Percentiles rank a stretch among this genome's conserved stretches.
phyloP scores from a whole-genome alignment of 2,888 invertebrate genomes.

The Cyclophora punctaria region DNA sequence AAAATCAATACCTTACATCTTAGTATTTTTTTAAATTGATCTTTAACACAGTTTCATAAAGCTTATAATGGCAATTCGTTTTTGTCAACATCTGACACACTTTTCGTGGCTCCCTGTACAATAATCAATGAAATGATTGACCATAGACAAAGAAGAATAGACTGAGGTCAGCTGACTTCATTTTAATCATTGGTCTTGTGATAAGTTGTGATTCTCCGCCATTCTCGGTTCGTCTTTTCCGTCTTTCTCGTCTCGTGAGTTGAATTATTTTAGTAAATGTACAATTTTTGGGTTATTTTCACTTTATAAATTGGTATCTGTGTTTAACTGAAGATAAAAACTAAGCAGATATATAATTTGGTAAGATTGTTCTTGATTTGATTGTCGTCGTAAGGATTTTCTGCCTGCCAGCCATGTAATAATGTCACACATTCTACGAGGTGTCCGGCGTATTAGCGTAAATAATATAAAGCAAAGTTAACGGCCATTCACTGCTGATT shows the following conservation, averaged over 20 bases:
- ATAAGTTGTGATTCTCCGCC: constrained; percentile 72
- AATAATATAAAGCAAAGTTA: neutral
- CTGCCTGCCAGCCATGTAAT: constrained; percentile 24
- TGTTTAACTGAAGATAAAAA: constrained; percentile 34
- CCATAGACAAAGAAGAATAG: constrained; percentile 56
- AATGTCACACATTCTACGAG: constrained; percentile 28
- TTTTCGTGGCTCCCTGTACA: constrained; percentile 3
- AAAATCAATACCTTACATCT: no score
- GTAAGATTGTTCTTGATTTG: constrained; percentile 43
- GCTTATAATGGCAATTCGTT: no score
- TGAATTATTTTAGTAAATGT: constrained; percentile 36
- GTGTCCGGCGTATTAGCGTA: constrained; percentile 8
- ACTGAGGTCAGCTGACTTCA: constrained; percentile 71
- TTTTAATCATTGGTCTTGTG: constrained; percentile 75
- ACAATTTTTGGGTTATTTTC: constrained; percentile 16
- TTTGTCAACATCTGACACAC: neutral
- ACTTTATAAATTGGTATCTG: constrained; percentile 39
- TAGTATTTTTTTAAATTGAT: no score
- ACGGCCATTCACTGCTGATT: neutral
- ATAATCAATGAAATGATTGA: constrained; percentile 47
- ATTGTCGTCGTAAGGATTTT: constrained; percentile 34
- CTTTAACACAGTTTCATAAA: no score
- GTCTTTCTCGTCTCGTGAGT: constrained; percentile 70
- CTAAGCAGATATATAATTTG: constrained; percentile 25
- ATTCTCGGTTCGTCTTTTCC: constrained; percentile 71